phyloP scores from a whole-genome alignment of 2,888 invertebrate genomes.

The Apamea anceps region DNA sequence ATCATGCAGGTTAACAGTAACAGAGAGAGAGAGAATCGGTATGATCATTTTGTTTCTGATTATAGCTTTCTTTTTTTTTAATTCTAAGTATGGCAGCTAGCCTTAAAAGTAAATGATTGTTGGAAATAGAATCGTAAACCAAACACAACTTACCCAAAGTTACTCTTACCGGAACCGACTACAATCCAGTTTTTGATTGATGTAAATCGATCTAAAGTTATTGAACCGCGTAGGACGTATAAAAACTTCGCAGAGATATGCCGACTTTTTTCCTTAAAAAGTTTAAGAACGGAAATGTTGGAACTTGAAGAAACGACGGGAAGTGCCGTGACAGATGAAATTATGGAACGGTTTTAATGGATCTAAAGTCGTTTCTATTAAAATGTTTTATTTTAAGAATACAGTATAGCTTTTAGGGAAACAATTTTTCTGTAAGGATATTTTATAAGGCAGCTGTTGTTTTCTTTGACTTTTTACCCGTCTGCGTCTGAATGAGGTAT shows the following conservation, averaged over 20 bases:
- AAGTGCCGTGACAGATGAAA: slow-evolving; percentile 59
- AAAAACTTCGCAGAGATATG: slow-evolving; percentile 65
- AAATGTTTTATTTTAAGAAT: slow-evolving; percentile 33
- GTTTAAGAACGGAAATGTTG: slow-evolving; percentile 63
- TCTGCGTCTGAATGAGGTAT: neutral
- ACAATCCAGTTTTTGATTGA: slow-evolving; percentile 75
- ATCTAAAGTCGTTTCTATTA: slow-evolving; percentile 52
- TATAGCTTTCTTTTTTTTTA: neutral
- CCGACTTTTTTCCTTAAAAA: slow-evolving; percentile 62
- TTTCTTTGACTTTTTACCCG: neutral
- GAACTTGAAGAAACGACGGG: slow-evolving; percentile 66
- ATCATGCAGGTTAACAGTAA: no score
- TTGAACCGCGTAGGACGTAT: slow-evolving; percentile 71
- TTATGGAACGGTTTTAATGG: slow-evolving; percentile 62
- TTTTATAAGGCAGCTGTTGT: neutral
- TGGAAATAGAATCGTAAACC: neutral
- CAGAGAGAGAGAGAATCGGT: neutral
- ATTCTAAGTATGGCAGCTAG: neutral
- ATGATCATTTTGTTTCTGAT: neutral
- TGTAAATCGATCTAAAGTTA: slow-evolving; percentile 77
- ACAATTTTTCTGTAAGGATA: neutral
- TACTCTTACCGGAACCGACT: slow-evolving; percentile 62
- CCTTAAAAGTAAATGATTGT: neutral
- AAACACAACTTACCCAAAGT: slow-evolving; percentile 51
- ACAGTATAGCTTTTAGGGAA: slow-evolving; percentile 21